phyloP scores from a whole-genome alignment of 2,113 vertebrate genomes.

The Arvicanthis niloticus region DNA sequence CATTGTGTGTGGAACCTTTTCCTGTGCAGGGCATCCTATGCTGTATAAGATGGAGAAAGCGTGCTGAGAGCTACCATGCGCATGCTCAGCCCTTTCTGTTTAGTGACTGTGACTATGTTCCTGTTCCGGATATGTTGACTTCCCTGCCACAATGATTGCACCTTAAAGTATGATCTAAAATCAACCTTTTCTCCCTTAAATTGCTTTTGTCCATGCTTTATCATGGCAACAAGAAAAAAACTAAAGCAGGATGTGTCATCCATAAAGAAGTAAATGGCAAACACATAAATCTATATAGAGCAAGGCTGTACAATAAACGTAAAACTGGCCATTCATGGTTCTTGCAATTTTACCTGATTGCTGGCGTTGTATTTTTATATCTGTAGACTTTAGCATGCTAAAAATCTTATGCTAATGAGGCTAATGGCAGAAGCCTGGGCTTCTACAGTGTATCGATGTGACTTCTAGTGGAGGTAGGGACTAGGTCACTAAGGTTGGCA shows the following conservation, averaged over 20 bases:
- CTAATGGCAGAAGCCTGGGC: neutral
- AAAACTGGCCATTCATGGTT: neutral
- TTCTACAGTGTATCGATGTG: neutral
- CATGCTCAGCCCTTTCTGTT: neutral
- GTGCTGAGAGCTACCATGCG: no score
- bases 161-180: neutral
- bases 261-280: neutral
- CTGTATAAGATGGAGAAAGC: neutral
- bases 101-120: neutral
- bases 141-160: neutral
- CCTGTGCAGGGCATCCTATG: neutral
- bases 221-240: neutral
- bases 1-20: neutral
- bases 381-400: neutral
- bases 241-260: neutral
- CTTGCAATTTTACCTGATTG: neutral
- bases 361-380: neutral
- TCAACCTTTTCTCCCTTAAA: neutral
- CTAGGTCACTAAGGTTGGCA: neutral
- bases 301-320: neutral
- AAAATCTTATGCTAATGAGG: neutral
- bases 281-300: neutral
- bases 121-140: neutral
- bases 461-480: neutral
- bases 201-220: neutral